Base-by-base conservation (phyloP, 35 echinoderm and acorn worm genomes). In the Patiria miniata region DNA sequence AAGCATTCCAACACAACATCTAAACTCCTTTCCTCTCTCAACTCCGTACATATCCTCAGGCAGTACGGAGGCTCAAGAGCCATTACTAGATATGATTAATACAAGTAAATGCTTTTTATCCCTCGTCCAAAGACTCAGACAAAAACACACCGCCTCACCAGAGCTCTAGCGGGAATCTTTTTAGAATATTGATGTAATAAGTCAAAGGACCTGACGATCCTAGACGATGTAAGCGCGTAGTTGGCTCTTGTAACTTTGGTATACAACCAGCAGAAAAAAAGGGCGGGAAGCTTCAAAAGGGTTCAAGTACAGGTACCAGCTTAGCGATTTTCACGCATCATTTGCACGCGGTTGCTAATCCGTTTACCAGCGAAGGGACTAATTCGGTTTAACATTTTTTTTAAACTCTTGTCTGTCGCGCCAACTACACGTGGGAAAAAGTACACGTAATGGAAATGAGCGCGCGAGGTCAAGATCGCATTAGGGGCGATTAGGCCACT, bases 51-150 rank as follows among this genome's bases (percentile, higher is more conserved):
- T 32, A 22, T 30, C 65, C 65, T 23, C 65, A 36, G 65, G 65
- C 65, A 28, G 34, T 34, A 6, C 29, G 26, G 19, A 73, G 28
- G 65, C 65, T 73, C 34, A 32, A 23, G 65, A 30, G 34, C 26
- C 14, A 73, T 73, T 73, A 73, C 19, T 34, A 73, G n/a, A 73
- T 73, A 73, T 73, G 26, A 73, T 73, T 73, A 73, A 73, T 73
- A 73, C 26, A 28, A 32, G 65, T 73, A 69, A 69, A 69, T 69
- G 61, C 18, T 69, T 69, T 69, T 68, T 69, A 36, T 26, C 42
- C 65, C 10, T 73, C 65, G 16, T 73, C 65, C 65, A 26, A 73
- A 61, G 34, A 23, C 30, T 2, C 19, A 23, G 19, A 10, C 9
- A 21, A 21, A 7, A 73, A 28, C 21, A 18, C 29, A 23, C 65